Percentiles rank a stretch among this genome's conserved stretches.
phyloP scores from a whole-genome alignment of 2,888 invertebrate genomes.

The Papilio demoleus region DNA sequence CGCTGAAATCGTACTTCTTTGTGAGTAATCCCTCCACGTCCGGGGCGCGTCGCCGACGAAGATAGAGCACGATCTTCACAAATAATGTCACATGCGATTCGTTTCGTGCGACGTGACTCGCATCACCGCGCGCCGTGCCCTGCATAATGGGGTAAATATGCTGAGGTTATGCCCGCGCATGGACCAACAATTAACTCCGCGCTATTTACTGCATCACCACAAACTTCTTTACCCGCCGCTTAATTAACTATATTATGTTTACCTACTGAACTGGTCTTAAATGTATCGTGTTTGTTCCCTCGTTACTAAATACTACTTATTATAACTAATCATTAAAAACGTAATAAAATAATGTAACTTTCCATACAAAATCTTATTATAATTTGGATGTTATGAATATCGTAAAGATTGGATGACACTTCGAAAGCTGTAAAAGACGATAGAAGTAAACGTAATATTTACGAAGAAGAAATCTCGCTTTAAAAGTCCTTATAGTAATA shows the following conservation, averaged over 20 bases:
- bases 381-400: slow-evolving; percentile 1
- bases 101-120: slow-evolving; percentile 82
- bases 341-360: neutral
- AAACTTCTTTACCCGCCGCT: slow-evolving; percentile 69
- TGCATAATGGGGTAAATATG: slow-evolving; percentile 84
- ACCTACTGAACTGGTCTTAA: slow-evolving; percentile 60
- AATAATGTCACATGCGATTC: slow-evolving; percentile 84
- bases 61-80: slow-evolving; percentile 84
- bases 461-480: slow-evolving; percentile 42
- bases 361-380: neutral
- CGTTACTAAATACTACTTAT: slow-evolving; percentile 35
- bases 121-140: slow-evolving; percentile 74
- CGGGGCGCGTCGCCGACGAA: slow-evolving; percentile 81
- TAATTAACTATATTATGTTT: slow-evolving; percentile 77
- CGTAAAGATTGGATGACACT: neutral
- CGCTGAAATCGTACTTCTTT: slow-evolving; percentile 83
- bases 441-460: slow-evolving; percentile 14
- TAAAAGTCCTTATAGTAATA: slow-evolving; percentile 57
- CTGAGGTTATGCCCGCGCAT: slow-evolving; percentile 80
- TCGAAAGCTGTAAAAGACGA: slow-evolving; percentile 19
- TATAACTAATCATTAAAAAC: neutral
- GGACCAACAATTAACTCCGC: slow-evolving; percentile 80
- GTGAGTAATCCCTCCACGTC: slow-evolving; percentile 83
- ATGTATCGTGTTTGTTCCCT: slow-evolving; percentile 54
- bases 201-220: slow-evolving; percentile 76